Conservation (phyloP, 1,140 invertebrate genomes). For the Chelonus insularis region DNA sequence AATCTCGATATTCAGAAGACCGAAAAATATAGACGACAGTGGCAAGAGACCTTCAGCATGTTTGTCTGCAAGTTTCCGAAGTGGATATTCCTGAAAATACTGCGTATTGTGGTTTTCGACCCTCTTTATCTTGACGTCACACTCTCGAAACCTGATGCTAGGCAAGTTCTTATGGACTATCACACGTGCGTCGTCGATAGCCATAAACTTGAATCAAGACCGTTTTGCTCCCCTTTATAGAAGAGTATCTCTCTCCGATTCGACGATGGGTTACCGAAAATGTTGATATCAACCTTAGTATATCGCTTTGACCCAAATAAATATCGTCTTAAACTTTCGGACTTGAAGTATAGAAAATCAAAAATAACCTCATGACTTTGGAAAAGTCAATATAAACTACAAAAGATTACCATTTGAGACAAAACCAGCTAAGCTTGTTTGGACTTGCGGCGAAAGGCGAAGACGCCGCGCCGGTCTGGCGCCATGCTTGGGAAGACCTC, state of each 20-base stretch:
- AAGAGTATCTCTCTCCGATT: not conserved
- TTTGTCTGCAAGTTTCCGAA: conserved; percentile 7
- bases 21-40: too few species aligned
- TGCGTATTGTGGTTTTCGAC: not conserved
- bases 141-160: conserved; percentile 6
- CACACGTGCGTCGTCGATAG: conserved; percentile 5
- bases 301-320: too few species aligned
- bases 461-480: conserved; percentile 21
- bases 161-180: conserved; percentile 1
- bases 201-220: conserved; percentile 18
- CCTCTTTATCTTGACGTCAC: conserved; percentile 18
- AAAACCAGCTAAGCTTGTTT: conserved; percentile 12
- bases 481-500: not conserved
- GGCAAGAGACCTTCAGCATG: too few species aligned
- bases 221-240: not conserved
- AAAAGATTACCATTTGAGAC: not conserved
- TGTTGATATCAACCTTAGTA: too few species aligned
- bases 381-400: too few species aligned
- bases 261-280: not conserved
- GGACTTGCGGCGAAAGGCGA: not conserved
- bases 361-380: too few species aligned
- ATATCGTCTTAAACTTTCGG: too few species aligned
- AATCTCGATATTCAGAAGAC: too few species aligned
- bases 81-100: not conserved
- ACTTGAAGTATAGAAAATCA: too few species aligned